Conservation (phyloP, 2,113 vertebrate species). For the Sterna hirundo region DNA sequence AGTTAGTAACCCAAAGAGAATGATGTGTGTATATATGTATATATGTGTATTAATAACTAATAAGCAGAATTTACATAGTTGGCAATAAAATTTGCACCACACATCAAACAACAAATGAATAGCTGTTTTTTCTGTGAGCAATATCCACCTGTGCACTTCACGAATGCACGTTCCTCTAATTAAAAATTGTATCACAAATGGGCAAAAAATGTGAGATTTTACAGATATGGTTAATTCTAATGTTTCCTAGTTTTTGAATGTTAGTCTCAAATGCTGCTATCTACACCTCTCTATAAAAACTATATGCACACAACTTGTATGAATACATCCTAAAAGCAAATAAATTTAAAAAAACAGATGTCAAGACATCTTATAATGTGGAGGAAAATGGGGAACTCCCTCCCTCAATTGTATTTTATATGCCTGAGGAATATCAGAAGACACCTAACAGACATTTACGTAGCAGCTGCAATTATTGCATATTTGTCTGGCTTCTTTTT, state of each 20-base stretch:
- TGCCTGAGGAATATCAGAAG: not conserved
- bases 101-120: not conserved
- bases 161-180: not conserved
- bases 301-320: not conserved
- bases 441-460: not conserved
- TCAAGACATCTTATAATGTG: not conserved
- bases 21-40: no score
- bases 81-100: not conserved
- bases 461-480: not conserved
- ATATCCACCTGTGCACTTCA: not conserved
- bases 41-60: not conserved
- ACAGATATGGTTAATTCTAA: not conserved
- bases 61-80: not conserved
- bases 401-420: accelerated
- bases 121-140: not conserved
- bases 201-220: not conserved
- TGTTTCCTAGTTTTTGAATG: not conserved
- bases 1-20: not conserved
- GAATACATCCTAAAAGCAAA: not conserved
- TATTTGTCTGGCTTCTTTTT: not conserved
- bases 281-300: not conserved
- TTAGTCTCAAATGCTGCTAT: not conserved
- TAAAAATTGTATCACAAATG: not conserved
- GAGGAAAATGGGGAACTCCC: not conserved
- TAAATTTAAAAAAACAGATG: not conserved